Evolutionary conservation across 92 coral and sea anemone species (phyloP).

Genomic region (Zoanthus solanderi): DNA sequence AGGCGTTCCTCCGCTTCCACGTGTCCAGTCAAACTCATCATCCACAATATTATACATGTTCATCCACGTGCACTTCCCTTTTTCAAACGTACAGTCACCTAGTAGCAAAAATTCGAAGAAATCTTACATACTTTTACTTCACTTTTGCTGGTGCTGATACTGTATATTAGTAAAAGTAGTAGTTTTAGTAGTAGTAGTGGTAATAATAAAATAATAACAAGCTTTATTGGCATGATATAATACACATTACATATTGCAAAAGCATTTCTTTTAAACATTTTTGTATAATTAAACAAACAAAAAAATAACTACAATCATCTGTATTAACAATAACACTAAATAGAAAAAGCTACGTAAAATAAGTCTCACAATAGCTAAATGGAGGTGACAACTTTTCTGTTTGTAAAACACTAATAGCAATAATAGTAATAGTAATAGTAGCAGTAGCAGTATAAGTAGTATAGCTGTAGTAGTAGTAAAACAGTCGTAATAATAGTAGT

Average conservation of each 20-base stretch:
- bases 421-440: not conserved
- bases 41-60: constrained; percentile 74
- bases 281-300: too few species aligned
- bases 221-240: too few species aligned
- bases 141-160: not conserved
- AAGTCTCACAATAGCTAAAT: not conserved
- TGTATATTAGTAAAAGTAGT: not conserved
- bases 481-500: not conserved
- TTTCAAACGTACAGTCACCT: constrained; percentile 97
- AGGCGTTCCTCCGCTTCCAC: constrained; percentile 78
- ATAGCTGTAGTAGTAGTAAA: not conserved
- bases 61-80: constrained; percentile 90
- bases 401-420: not conserved
- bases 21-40: constrained; percentile 96
- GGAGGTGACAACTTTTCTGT: too few species aligned
- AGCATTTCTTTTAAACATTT: too few species aligned
- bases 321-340: too few species aligned
- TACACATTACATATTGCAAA: too few species aligned
- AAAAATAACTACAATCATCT: too few species aligned
- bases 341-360: too few species aligned
- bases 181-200: not conserved
- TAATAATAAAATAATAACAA: too few species aligned
- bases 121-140: not conserved
- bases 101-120: not conserved
- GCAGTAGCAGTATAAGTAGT: too few species aligned